Percentiles rank a stretch among this genome's conserved stretches.
These are phyloP conservation scores for Drosophila ohnishii DNA, from an alignment of 1,140 invertebrate genomes.

Conservation along the genomic window DNA sequence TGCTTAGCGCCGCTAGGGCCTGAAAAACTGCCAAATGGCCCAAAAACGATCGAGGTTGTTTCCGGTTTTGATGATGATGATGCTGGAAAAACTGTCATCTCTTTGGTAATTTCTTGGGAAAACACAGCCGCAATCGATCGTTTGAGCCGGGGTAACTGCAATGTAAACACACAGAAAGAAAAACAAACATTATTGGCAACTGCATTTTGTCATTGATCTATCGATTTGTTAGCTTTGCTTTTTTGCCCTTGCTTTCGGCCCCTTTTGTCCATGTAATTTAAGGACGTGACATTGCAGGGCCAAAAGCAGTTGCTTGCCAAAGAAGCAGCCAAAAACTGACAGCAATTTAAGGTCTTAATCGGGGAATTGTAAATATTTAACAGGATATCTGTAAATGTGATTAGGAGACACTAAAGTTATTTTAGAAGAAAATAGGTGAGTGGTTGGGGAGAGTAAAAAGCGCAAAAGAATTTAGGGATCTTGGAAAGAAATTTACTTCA, in stretches of 20 bases:
- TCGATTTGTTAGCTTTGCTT: slow-evolving; percentile 64
- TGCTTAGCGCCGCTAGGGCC: slow-evolving; percentile 56
- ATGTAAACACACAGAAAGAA: slow-evolving; percentile 22
- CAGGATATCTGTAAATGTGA: neutral
- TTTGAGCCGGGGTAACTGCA: slow-evolving; percentile 36
- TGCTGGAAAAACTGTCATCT: slow-evolving; percentile 43
- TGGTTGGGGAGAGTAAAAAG: neutral
- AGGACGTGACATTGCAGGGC: slow-evolving; percentile 74
- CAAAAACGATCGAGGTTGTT: slow-evolving; percentile 27
- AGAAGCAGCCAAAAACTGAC: neutral
- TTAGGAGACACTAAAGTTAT: neutral
- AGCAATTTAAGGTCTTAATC: neutral
- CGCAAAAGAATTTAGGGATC: too few species aligned
- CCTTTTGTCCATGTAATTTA: slow-evolving; percentile 61
- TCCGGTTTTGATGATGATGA: slow-evolving; percentile 12
- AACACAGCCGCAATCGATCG: slow-evolving; percentile 67
- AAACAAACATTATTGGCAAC: slow-evolving; percentile 39
- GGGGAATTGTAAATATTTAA: neutral
- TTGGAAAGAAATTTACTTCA: too few species aligned
- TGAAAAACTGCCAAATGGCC: slow-evolving; percentile 68
- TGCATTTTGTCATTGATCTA: slow-evolving; percentile 46
- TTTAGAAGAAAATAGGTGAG: neutral
- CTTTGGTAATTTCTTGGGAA: slow-evolving; percentile 60
- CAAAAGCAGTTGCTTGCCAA: neutral
- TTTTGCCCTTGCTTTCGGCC: slow-evolving; percentile 25